Conservation (phyloP, 2,797 vertebrate species). For the Semaprochilodus insignis region DNA sequence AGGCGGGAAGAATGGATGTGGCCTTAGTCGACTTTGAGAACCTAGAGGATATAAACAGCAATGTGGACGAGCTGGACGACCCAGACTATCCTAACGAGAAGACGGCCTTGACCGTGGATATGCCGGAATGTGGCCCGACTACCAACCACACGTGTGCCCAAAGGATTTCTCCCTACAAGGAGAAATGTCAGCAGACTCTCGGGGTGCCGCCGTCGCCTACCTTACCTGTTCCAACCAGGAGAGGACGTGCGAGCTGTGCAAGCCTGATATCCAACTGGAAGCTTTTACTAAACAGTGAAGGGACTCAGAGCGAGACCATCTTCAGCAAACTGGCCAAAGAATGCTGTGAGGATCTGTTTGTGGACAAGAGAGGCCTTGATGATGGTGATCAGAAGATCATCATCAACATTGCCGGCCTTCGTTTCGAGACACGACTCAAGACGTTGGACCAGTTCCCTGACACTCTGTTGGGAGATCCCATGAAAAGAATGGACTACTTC, state of each 20-base stretch:
- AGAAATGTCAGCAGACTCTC: slow-evolving; percentile 53
- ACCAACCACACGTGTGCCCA: slow-evolving; percentile 55
- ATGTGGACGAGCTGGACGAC: slow-evolving; percentile 80
- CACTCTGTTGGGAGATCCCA: slow-evolving; percentile 89
- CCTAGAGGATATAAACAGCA: slow-evolving; percentile 77
- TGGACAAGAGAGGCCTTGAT: slow-evolving; percentile 81
- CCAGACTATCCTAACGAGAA: slow-evolving; percentile 77
- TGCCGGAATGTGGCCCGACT: slow-evolving; percentile 61
- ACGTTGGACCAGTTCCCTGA: slow-evolving; percentile 93
- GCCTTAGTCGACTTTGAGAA: slow-evolving; percentile 90
- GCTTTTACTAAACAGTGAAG: slow-evolving; percentile 83
- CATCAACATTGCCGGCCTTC: slow-evolving; percentile 94
- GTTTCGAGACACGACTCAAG: slow-evolving; percentile 93
- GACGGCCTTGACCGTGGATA: slow-evolving; percentile 72
- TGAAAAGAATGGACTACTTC: slow-evolving; percentile 93
- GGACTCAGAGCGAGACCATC: slow-evolving; percentile 82
- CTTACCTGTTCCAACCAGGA: slow-evolving; percentile 61
- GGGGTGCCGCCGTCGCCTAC: slow-evolving; percentile 68
- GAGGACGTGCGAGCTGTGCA: slow-evolving; percentile 77
- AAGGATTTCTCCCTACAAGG: slow-evolving; percentile 44
- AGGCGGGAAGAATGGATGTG: slow-evolving; percentile 86
- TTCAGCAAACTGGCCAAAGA: slow-evolving; percentile 87
- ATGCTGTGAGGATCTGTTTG: slow-evolving; percentile 82
- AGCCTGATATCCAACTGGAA: slow-evolving; percentile 90
- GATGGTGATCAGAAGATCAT: slow-evolving; percentile 92